phyloP scores from a whole-genome alignment of 2,797 vertebrate genomes.

The Emydoidea blandingii region DNA sequence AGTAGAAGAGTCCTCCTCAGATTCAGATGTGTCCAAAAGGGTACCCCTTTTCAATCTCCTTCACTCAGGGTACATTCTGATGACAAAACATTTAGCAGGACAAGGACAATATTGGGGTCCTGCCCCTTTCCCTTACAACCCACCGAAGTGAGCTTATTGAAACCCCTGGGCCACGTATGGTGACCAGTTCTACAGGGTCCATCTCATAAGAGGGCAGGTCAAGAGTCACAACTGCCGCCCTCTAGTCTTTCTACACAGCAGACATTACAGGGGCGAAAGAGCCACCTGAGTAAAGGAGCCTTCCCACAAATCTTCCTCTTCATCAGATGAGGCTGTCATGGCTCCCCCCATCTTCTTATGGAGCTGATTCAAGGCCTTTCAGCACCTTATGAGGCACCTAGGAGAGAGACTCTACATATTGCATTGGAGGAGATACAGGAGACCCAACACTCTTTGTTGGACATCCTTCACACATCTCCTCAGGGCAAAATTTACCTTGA shows the following conservation, averaged over 20 bases:
- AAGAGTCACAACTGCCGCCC: background rate
- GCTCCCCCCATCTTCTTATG: background rate
- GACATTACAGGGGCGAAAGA: background rate
- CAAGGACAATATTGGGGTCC: background rate
- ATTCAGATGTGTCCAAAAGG: too few species aligned
- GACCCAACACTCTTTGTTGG: background rate
- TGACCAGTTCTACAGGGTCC: background rate
- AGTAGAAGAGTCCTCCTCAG: too few species aligned
- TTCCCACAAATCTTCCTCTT: background rate
- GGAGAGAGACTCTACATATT: too few species aligned
- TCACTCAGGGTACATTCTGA: too few species aligned
- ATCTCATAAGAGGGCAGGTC: background rate
- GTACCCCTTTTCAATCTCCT: too few species aligned
- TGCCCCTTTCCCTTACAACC: background rate
- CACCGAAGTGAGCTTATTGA: background rate
- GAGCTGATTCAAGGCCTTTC: background rate
- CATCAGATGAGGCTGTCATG: background rate
- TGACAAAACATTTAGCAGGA: background rate
- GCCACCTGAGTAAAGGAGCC: background rate
- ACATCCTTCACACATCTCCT: too few species aligned
- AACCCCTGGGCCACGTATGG: background rate
- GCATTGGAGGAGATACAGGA: background rate
- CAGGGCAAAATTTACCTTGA: too few species aligned
- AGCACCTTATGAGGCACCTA: background rate
- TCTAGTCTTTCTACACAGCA: background rate